A percentile compares a stretch with the other conserved stretches of the same genome.
Evolutionary conservation across 1,140 invertebrate species (phyloP).

Genomic region (Planococcus citri): DNA sequence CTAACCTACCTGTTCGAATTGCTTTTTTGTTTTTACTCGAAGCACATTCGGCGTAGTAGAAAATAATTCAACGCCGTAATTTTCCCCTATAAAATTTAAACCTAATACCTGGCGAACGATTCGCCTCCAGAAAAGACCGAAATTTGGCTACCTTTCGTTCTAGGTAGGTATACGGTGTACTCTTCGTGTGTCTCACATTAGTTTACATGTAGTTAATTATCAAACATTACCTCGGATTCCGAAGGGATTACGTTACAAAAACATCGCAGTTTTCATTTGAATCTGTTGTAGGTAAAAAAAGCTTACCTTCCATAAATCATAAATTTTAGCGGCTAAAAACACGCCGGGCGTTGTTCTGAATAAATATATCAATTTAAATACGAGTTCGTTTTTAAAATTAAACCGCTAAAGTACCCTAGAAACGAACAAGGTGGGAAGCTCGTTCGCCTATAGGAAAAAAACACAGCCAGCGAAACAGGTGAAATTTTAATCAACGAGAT

Average conservation of each 20-base stretch:
- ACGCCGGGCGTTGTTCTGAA: neutral
- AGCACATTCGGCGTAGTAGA: too few relatives aligned
- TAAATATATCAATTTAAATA: slow-evolving; percentile 7
- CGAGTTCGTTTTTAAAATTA: slow-evolving; percentile 8
- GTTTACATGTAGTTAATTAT: slow-evolving; percentile 4
- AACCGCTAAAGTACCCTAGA: neutral
- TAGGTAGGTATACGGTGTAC: neutral
- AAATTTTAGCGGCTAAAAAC: neutral
- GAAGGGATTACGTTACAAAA: neutral
- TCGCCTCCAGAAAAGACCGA: neutral
- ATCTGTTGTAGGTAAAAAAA: slow-evolving; percentile 3
- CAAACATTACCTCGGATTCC: slow-evolving; percentile 2
- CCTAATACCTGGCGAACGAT: neutral
- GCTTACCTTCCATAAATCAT: slow-evolving; percentile 3
- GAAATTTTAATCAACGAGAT: neutral
- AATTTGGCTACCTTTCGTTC: neutral
- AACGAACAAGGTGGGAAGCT: too few relatives aligned
- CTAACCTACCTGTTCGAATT: too few relatives aligned
- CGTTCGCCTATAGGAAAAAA: too few relatives aligned
- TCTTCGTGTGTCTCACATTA: neutral
- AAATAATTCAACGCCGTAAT: too few relatives aligned
- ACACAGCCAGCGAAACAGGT: neutral
- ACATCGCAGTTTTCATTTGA: neutral
- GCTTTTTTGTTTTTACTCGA: too few relatives aligned
- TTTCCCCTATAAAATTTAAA: too few relatives aligned